These are phyloP conservation scores for Plagodis dolabraria DNA, from an alignment of 2,888 invertebrate species.

Conservation along the genomic window DNA sequence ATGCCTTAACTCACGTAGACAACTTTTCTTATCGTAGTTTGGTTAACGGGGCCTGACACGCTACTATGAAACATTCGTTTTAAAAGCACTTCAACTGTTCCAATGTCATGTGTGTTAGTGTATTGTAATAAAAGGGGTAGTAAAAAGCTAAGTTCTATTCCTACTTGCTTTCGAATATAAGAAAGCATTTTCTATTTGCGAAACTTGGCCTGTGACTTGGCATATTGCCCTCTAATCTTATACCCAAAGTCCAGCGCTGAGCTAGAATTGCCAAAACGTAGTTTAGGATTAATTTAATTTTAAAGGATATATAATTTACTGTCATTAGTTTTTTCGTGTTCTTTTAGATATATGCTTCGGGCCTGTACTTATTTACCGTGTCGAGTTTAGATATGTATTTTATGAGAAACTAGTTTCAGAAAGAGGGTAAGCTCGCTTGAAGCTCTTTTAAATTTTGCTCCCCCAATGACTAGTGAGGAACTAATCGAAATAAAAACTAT, in stretches of 20 bases:
- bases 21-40: conserved; percentile 6
- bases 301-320: too few species aligned
- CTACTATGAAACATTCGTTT: conserved; percentile 18
- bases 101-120: conserved; percentile 16
- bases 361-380: too few species aligned
- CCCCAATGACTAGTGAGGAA: too few species aligned
- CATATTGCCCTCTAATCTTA: conserved; percentile 28
- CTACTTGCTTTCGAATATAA: conserved; percentile 24
- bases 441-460: too few species aligned
- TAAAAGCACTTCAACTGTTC: conserved; percentile 10
- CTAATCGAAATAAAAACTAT: too few species aligned
- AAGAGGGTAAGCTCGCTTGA: too few species aligned
- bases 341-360: too few species aligned
- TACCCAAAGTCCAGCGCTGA: neutral
- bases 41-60: neutral
- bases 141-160: conserved; percentile 18
- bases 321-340: too few species aligned
- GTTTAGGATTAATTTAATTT: neutral
- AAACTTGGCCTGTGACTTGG: conserved; percentile 18
- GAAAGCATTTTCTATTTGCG: conserved; percentile 28
- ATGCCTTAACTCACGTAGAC: neutral
- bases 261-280: neutral
- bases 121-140: conserved; percentile 13
- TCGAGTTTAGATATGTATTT: too few species aligned
- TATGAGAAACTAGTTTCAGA: too few species aligned